Percentiles rank a stretch among this genome's conserved stretches.
Conservation (phyloP, 2,888 invertebrate species). For the Nipponacmea schrenckii region DNA sequence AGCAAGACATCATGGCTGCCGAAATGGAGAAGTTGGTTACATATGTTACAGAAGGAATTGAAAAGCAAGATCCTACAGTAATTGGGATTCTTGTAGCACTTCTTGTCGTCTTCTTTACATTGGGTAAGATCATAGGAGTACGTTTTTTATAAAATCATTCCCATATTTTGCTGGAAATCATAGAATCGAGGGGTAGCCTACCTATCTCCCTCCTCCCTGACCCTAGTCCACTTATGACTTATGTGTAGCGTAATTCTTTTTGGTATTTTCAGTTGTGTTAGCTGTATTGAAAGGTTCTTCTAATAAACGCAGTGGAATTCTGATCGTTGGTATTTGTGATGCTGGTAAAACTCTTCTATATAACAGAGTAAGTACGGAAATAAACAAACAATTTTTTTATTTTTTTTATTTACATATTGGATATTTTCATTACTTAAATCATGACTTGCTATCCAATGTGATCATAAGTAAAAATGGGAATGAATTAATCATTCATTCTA, state of each 20-base stretch:
- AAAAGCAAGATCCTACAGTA: slow-evolving; percentile 42
- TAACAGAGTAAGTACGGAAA: slow-evolving; percentile 41
- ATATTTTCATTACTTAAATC: too few relatives aligned
- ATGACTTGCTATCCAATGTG: too few relatives aligned
- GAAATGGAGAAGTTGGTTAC: slow-evolving; percentile 17
- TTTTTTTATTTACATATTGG: slow-evolving; percentile 10
- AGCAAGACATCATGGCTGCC: slow-evolving; percentile 1
- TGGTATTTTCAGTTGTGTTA: slow-evolving; percentile 45
- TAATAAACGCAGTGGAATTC: slow-evolving; percentile 68
- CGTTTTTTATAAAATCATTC: background rate
- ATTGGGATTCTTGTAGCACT: slow-evolving; percentile 40
- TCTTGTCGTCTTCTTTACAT: slow-evolving; percentile 37
- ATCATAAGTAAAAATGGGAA: too few relatives aligned
- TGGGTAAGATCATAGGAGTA: slow-evolving; percentile 33
- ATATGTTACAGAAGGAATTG: slow-evolving; percentile 36
- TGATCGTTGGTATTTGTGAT: slow-evolving; percentile 87
- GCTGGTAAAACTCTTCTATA: slow-evolving; percentile 91
- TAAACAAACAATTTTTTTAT: too few relatives aligned
- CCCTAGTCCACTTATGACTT: too few relatives aligned
- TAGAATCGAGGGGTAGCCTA: too few relatives aligned
- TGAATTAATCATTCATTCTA: too few relatives aligned
- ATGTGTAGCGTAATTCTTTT: too few relatives aligned
- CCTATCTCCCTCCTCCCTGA: too few relatives aligned
- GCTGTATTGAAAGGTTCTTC: slow-evolving; percentile 36
- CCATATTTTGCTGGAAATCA: background rate